Evolutionary conservation across 2,888 invertebrate genomes (phyloP), one percentile per base, ranked within the genome.

Genomic region (Orthosia cruda): DNA sequence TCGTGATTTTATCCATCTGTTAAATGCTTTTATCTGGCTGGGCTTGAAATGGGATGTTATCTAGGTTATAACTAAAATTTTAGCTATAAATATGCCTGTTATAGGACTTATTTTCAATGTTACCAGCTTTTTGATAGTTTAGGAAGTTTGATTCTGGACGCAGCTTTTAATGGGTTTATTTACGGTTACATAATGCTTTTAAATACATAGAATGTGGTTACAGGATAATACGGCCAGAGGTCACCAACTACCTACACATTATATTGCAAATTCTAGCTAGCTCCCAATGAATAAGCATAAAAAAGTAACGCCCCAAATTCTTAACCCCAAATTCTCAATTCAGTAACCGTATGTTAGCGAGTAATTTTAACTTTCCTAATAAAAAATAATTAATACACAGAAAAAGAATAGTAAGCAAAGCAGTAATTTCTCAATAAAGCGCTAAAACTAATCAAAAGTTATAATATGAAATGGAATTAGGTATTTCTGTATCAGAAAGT

Each of bases 1-100:
- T 68, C 59, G 79, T 74, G 74, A 78, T 78, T 83, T 77, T 83
- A 83, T 83, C 67, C 78, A 23, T n/a, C 40, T 11, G 70, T 71
- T 74, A 68, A 71, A 57, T 73, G 52, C 26, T 50, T 77, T 1
- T 26, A 26, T 67, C 59, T 72, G 65, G 52, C 58, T 82, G 50
- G 40, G 64, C 54, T 69, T 32, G 45, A 26, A 62, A 59, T n/a
- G n/a, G n/a, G n/a, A n/a, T 69, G n/a, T 63, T 72, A 54, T 77
- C 59, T 69, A 64, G 61, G 52, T 23, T 64, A 32, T 65, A 64
- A 59, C 58, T 71, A 59, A 59, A 77, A 64, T 26, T 7, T 18
- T 11, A 52, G 63, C 59, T 61, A 59, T 82, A 68, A 82, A 82
- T n/a, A 16, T 32, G 16, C 11, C 18, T n/a, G 2, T 13, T 55